These are phyloP conservation scores for Phalacrocorax aristotelis DNA, from an alignment of 2,113 vertebrate genomes.

Conservation along the genomic window DNA sequence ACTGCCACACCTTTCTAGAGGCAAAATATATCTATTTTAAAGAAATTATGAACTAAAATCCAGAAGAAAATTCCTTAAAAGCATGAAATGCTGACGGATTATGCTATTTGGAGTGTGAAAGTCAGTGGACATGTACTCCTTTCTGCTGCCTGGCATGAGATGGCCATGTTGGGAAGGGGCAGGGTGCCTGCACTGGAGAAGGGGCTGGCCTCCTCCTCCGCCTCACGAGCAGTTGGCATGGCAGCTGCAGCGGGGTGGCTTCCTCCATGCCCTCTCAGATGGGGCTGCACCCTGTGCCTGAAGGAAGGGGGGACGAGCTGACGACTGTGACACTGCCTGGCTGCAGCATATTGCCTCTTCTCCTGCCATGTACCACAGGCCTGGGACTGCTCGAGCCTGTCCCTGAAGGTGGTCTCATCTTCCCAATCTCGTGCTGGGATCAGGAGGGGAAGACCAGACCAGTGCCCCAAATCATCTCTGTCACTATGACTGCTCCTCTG, in stretches of 20 bases:
- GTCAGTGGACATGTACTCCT: background rate
- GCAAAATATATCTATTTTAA: background rate
- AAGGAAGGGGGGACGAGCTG: background rate
- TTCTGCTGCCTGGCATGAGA: background rate
- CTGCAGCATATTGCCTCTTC: background rate
- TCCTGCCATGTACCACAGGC: background rate
- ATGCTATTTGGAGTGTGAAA: background rate
- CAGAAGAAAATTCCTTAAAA: background rate
- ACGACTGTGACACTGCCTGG: background rate
- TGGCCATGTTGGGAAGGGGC: background rate
- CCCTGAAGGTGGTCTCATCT: background rate
- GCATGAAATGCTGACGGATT: background rate
- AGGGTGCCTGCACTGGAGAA: background rate
- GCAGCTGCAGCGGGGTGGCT: background rate
- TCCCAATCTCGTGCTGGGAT: background rate
- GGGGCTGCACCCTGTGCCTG: background rate
- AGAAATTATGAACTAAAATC: background rate
- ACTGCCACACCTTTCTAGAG: background rate
- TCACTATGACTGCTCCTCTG: background rate
- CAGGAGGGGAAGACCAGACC: background rate
- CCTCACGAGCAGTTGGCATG: background rate
- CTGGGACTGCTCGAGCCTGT: background rate
- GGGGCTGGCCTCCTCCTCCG: background rate
- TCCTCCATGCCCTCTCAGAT: background rate
- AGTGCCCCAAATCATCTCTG: background rate